Evolutionary conservation across 2,888 invertebrate species (phyloP), one percentile per base, ranked within the genome.

Genomic region (Sabatieria punctata): DNA sequence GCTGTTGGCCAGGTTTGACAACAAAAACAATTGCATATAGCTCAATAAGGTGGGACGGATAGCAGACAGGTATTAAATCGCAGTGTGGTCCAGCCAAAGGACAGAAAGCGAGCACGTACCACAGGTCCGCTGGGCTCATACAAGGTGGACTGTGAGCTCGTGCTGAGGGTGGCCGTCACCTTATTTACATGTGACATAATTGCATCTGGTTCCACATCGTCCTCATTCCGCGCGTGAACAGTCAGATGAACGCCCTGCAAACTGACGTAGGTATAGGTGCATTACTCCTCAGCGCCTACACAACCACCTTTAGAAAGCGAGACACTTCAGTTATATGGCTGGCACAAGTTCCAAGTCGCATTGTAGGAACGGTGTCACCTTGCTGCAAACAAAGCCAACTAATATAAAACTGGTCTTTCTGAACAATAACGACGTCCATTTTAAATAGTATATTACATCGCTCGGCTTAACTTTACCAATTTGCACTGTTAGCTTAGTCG

Each of bases 361-460:
- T 76, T 25, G 85, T 80, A n/a, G 88, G 89, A 2, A 88, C 86
- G 2, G 86, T 86, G 73, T 93, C 93, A 3, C 91, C 91, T 82
- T 86, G 75, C 72, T 77, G 63, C 36, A 59, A 60, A 53, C 13
- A 36, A 45, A n/a, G n/a, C n/a, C n/a, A n/a, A n/a, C n/a, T n/a
- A n/a, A n/a, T n/a, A n/a, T n/a, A n/a, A n/a, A n/a, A n/a, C n/a
- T n/a, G n/a, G n/a, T n/a, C n/a, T n/a, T n/a, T n/a, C n/a, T n/a
- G n/a, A n/a, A n/a, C n/a, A n/a, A n/a, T n/a, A n/a, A n/a, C n/a
- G n/a, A n/a, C n/a, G n/a, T n/a, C n/a, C n/a, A n/a, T n/a, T n/a
- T n/a, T n/a, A n/a, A n/a, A n/a, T n/a, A n/a, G n/a, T n/a, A n/a
- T n/a, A n/a, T n/a, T n/a, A n/a, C n/a, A n/a, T n/a, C n/a, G n/a